phyloP scores from a whole-genome alignment of 92 coral and sea anemone genomes.

The Plumapathes pennacea region DNA sequence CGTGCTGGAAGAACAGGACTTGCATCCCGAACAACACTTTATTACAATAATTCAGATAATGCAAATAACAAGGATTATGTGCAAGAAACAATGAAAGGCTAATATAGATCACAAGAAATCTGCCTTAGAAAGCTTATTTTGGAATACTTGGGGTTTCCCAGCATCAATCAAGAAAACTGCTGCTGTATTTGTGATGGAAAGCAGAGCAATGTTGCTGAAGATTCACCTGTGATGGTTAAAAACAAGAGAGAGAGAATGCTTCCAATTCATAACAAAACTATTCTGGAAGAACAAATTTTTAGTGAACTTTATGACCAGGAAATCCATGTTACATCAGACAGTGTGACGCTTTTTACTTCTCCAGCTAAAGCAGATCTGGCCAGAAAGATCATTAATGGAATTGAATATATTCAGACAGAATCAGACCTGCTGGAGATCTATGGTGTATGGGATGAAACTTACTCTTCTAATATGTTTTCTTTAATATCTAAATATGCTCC shows the following conservation, averaged over 20 bases:
- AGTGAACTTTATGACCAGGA: slow-evolving; percentile 10
- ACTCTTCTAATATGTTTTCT: slow-evolving; percentile 25
- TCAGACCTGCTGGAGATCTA: slow-evolving; percentile 21
- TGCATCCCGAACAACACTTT: slow-evolving; percentile 37
- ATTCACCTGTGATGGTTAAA: neutral
- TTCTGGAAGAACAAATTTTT: slow-evolving; percentile 18
- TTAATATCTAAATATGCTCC: slow-evolving; percentile 7
- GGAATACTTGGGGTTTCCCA: slow-evolving; percentile 52
- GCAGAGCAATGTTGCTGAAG: slow-evolving; percentile 2
- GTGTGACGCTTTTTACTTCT: slow-evolving; percentile 3
- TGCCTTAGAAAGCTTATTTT: slow-evolving; percentile 51
- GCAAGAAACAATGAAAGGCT: slow-evolving; percentile 41
- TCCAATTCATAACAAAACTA: no score
- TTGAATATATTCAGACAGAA: slow-evolving; percentile 23
- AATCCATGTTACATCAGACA: neutral
- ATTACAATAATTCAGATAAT: slow-evolving; percentile 56
- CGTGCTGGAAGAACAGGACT: slow-evolving; percentile 63
- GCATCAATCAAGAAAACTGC: slow-evolving; percentile 32
- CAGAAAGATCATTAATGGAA: slow-evolving; percentile 19
- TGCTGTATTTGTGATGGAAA: slow-evolving; percentile 61
- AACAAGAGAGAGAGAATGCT: neutral
- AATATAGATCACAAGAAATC: slow-evolving; percentile 32
- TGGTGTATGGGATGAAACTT: slow-evolving; percentile 41
- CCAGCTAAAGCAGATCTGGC: slow-evolving; percentile 21
- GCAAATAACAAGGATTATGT: slow-evolving; percentile 37